Percentiles rank a stretch among this genome's conserved stretches.
Evolutionary conservation across 1,140 invertebrate species (phyloP).

Genomic region (Globodera ellingtonae): DNA sequence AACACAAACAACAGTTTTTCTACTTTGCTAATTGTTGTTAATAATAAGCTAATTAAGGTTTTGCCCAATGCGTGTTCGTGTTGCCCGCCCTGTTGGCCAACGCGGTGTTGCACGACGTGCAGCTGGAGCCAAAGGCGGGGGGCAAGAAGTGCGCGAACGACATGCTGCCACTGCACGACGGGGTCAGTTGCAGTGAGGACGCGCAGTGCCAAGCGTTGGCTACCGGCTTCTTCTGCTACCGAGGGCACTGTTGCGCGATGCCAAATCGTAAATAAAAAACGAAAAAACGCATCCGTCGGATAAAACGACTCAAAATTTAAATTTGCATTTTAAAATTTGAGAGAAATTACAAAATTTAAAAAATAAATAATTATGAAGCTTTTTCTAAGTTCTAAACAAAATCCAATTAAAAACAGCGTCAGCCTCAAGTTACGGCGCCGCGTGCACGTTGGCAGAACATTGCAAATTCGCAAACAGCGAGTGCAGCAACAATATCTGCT

Average conservation of each 20-base stretch:
- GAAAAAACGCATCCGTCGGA: neutral
- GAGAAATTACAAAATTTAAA: neutral
- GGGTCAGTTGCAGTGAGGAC: conserved; percentile 32
- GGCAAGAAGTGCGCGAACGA: conserved; percentile 17
- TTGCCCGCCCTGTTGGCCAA: neutral
- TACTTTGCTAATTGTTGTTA: too few species aligned
- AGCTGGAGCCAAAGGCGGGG: neutral
- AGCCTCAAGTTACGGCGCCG: conserved; percentile 32
- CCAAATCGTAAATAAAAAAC: conserved; percentile 23
- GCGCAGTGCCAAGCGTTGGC: conserved; percentile 33
- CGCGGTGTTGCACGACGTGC: neutral
- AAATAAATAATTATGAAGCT: too few species aligned
- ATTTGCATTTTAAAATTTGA: neutral
- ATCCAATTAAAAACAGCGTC: conserved; percentile 9
- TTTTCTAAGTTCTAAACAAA: conserved; percentile 6
- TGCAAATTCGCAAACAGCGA: conserved; percentile 34
- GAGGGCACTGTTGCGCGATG: conserved; percentile 34
- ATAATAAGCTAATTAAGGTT: neutral
- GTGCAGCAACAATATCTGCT: conserved; percentile 37
- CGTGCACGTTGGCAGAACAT: conserved; percentile 31
- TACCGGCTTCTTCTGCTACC: conserved; percentile 37
- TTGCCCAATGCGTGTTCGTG: neutral
- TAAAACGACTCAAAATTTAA: neutral
- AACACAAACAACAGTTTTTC: too few species aligned
- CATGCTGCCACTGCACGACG: conserved; percentile 40